These are phyloP conservation scores for Sturnira hondurensis DNA, from an alignment of 2,113 vertebrate species.

Conservation along the genomic window DNA sequence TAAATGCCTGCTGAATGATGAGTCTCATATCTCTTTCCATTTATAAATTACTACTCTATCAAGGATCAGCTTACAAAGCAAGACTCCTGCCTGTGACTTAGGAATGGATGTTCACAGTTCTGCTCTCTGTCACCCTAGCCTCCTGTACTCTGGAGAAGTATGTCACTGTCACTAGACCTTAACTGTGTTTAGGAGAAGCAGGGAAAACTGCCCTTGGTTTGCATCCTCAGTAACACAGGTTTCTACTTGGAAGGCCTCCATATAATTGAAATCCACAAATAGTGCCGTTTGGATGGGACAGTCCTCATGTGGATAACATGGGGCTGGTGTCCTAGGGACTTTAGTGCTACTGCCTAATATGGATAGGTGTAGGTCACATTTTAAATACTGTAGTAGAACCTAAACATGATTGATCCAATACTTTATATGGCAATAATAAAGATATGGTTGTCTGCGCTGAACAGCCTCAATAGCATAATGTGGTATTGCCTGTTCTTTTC, in stretches of 20 bases:
- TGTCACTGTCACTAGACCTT: slow-evolving; percentile 16
- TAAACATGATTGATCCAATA: slow-evolving; percentile 51
- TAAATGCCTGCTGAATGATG: slow-evolving; percentile 60
- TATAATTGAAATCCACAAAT: not conserved
- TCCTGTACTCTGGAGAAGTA: slow-evolving; percentile 39
- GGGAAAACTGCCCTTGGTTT: not conserved
- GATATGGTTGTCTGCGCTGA: slow-evolving; percentile 31
- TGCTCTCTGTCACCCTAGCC: slow-evolving; percentile 37
- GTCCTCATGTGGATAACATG: not conserved
- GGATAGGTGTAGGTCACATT: slow-evolving; percentile 23
- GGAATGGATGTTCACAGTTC: slow-evolving; percentile 35
- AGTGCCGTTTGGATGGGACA: not conserved
- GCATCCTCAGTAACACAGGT: not conserved
- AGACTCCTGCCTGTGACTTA: slow-evolving; percentile 40
- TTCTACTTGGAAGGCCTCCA: not conserved
- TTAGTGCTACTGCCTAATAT: slow-evolving; percentile 37
- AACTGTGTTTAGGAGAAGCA: not conserved
- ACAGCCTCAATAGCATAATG: not conserved
- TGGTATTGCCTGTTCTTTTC: slow-evolving; percentile 38
- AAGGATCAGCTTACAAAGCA: slow-evolving; percentile 53
- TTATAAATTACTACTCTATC: slow-evolving; percentile 57
- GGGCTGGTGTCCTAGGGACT: not conserved
- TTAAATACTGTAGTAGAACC: slow-evolving; percentile 33
- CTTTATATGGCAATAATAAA: slow-evolving; percentile 50
- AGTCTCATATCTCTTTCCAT: slow-evolving; percentile 56